Evolutionary conservation across 2,797 vertebrate species (phyloP).

Genomic region (Pogonophryne albipinna): DNA sequence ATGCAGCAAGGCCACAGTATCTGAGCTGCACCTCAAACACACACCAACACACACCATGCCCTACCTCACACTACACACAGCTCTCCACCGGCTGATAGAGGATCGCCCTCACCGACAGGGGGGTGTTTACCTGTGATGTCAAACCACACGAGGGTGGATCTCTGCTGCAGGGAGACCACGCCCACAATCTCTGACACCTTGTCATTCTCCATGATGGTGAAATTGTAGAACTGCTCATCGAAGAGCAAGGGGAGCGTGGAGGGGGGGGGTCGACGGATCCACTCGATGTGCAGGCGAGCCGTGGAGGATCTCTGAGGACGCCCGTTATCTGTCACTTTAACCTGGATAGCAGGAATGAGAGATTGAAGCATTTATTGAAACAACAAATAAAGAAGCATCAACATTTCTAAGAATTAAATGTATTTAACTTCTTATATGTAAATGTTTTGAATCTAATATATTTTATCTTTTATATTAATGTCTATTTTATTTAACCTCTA

Average conservation of each 20-base stretch:
- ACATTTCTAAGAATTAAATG: background rate
- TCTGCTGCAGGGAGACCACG: conserved; percentile 93
- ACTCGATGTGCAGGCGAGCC: conserved; percentile 95
- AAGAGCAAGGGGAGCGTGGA: conserved; percentile 86
- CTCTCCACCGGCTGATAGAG: background rate
- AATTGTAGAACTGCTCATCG: conserved; percentile 94
- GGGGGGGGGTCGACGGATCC: conserved; percentile 90
- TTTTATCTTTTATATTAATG: too few species aligned
- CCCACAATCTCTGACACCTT: conserved; percentile 95
- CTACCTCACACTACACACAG: conserved; percentile 11
- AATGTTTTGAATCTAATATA: too few species aligned
- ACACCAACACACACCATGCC: conserved; percentile 48
- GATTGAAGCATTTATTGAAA: background rate
- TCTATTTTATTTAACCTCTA: too few species aligned
- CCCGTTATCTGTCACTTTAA: conserved; percentile 96
- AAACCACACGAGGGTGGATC: conserved; percentile 92
- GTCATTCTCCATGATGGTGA: conserved; percentile 95
- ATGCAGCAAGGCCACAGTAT: conserved; percentile 61
- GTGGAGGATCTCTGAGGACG: conserved; percentile 95
- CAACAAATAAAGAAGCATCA: background rate
- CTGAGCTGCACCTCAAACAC: conserved; percentile 50
- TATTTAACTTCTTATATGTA: too few species aligned
- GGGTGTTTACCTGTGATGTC: conserved; percentile 93
- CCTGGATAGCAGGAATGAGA: conserved; percentile 76
- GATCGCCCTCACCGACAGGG: background rate